Evolutionary conservation across 2,797 vertebrate species (phyloP), one percentile per base, ranked within the genome.

Genomic region (Hoplostethus atlanticus): DNA sequence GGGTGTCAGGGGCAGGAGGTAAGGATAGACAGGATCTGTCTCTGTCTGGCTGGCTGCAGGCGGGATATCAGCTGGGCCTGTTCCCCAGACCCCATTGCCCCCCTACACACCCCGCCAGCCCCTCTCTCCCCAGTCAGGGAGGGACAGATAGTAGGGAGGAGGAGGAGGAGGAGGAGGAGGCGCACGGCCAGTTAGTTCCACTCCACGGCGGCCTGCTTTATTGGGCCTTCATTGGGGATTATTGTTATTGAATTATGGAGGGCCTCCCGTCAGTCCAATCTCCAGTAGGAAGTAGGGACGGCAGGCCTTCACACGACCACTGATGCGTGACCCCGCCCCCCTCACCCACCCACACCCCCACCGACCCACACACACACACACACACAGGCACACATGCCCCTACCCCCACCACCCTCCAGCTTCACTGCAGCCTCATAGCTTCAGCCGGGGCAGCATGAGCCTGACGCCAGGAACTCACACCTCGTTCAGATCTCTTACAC

Each of bases 211-310:
- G 85, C 62, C 83, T 75, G 84, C 87, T 91, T 93, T 91, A 90
- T 91, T 90, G 87, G 89, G 86, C 83, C 85, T 90, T 93, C 90
- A 93, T 90, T 93, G 91, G 91, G 91, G 92, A 94, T 95, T 94
- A 93, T 92, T 92, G 91, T 94, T 94, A 94, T 94, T 94, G 92
- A 94, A 94, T 95, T 94, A 94, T 92, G 89, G 81, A 77, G 86
- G 85, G 71, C 80, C 86, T 86, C 81, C 80, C 76, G 65, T 82
- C 59, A 64, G 74, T 81, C 67, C 57, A 28, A 47, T 77, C 80
- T 72, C 51, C 74, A 80, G 78, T 86, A 90, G 91, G 89, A 91
- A 85, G 87, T 71, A 11, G 38, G 52, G 71, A 83, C 60, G 52
- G 83, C 85, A 71, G 77, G 69, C 79, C 80, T 87, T 90, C 78